Evolutionary conservation across 35 echinoderm and acorn worm genomes (phyloP), one percentile per base, ranked within the genome.

Genomic region (Anneissia japonica): DNA sequence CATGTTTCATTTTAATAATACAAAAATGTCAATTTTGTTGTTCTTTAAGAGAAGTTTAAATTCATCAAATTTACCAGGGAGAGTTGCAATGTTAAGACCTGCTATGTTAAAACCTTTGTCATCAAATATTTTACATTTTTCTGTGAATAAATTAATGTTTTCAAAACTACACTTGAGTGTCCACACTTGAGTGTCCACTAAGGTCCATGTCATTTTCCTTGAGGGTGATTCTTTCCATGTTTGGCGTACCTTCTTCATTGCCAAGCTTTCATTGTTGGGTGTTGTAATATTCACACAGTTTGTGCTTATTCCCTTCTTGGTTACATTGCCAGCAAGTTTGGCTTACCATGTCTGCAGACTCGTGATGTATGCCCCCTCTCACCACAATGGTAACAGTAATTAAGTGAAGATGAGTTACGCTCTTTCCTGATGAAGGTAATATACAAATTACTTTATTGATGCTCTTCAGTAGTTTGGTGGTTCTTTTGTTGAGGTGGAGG

Each of bases 21-120:
- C 76, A 35, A 79, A 79, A 32, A 79, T 38, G 32, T 79, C 33
- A 36, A 79, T 79, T 79, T 79, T 38, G 37, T 79, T 79, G 12
- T 36, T 79, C 16, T 38, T 33, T 79, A 38, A 14, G 17, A 79
- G 37, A 79, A 35, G 32, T 79, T 38, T 35, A 14, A 79, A 36
- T 79, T 79, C 76, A 26, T 79, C 76, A 33, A 79, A 36, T 13
- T 79, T 79, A 36, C 37, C 37, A 38, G 37, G 76, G 12, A 79
- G 76, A 32, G 76, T 36, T 35, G 76, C 32, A 36, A 79, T 38
- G 30, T 79, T 79, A 1, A 79, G 37, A 79, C 37, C 33, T 79
- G 30, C 76, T 79, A 79, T 79, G 23, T 38, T 79, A 17, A 79
- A 35, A 79, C 76, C 51, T 64, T 64, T 64, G 26, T 64, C 51